Conservation (phyloP, 2,113 vertebrate genomes). For the Cyphomyrus plagiostoma region DNA sequence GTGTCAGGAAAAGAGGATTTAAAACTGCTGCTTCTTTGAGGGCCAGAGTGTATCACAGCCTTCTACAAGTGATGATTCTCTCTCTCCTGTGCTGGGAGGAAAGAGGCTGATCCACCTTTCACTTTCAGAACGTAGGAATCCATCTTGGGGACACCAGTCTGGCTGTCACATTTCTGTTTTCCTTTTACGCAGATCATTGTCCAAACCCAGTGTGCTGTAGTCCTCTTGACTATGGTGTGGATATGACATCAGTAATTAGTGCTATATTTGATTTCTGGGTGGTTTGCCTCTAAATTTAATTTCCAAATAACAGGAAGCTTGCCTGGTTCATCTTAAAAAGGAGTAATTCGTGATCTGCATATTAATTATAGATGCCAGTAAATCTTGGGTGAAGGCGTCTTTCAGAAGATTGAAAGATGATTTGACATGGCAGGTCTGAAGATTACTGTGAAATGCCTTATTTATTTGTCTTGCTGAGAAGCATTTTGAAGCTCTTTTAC, state of each 20-base stretch:
- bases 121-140: background rate
- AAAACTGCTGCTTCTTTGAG: background rate
- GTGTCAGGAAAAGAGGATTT: background rate
- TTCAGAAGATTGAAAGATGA: background rate
- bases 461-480: background rate
- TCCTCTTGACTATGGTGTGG: background rate
- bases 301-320: background rate
- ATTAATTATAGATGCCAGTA: background rate
- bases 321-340: background rate
- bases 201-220: background rate
- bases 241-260: background rate
- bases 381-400: background rate
- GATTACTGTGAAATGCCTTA: background rate
- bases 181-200: background rate
- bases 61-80: background rate
- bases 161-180: background rate
- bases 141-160: background rate
- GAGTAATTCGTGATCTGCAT: background rate
- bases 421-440: background rate
- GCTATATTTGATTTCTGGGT: background rate
- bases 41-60: background rate
- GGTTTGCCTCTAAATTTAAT: background rate
- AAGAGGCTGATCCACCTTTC: background rate
- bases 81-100: background rate
- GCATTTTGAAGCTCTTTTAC: background rate